Evolutionary conservation across 1,140 invertebrate genomes (phyloP), one percentile per base, ranked within the genome.

Genomic region (Euwallacea similis): DNA sequence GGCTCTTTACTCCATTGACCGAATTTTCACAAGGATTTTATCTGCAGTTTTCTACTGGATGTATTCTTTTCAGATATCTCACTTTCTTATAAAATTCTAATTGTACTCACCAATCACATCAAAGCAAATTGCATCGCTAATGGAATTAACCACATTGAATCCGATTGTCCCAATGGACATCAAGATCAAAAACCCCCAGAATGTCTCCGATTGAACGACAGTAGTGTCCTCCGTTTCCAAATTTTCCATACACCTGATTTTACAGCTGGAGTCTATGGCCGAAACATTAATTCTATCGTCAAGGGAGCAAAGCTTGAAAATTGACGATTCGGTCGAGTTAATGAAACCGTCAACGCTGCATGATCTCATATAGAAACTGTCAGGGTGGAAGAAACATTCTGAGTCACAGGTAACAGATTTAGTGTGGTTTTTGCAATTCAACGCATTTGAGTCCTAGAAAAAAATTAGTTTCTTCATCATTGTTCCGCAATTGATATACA

Each of bases 81-180:
- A 33, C 21, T 4, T 33, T 33, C 21, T 4, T 33, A 1, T 33
- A 33, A 33, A 33, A 1, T 33, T 33, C 21, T 33, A 33, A 33
- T 33, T 33, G 21, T 2, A 33, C 79, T 85, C 83, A 89, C 91
- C 91, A 53, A 93, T 85, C 50, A 93, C 83, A 82, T 93, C 91
- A 77, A 93, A 93, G 81, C 91, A 93, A 62, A 93, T 88, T 21
- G 91, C 90, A 82, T 93, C 92, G 44, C 88, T 90, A 41, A 92
- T 88, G 63, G 88, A 90, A 75, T 92, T 93, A 15, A 86, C 85
- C 0, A 93, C 89, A 79, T 93, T 93, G 76, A 89, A 93, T 13
- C 88, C 87, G 72, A 93, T 89, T 1, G 86, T 89, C 42, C 91
- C 91, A 1, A 91, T 66, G 42, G 88, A 88, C 83, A 91, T 88